Percentiles rank a stretch among this genome's conserved stretches.
phyloP scores from a whole-genome alignment of 2,888 invertebrate species.

The Drosophila histrio region DNA sequence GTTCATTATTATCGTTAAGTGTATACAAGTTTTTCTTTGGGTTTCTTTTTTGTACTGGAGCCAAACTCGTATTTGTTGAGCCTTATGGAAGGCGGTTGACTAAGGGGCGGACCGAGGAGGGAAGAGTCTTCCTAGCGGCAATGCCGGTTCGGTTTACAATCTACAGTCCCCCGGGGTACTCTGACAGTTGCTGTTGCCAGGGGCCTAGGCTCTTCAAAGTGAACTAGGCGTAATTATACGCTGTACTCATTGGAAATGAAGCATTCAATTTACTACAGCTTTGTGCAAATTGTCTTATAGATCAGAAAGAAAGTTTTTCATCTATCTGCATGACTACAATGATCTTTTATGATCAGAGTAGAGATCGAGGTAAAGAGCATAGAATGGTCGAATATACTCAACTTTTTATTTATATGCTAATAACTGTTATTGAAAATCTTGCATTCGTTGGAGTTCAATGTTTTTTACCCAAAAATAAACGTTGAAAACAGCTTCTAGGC shows the following conservation, averaged over 20 bases:
- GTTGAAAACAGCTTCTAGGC: not conserved
- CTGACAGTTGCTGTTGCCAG: slow-evolving; percentile 60
- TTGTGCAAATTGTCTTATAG: not conserved
- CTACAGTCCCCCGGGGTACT: slow-evolving; percentile 13
- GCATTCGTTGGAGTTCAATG: not conserved
- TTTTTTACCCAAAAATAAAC: not conserved
- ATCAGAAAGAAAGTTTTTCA: too few relatives aligned
- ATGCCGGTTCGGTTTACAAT: slow-evolving; percentile 26
- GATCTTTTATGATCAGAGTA: not conserved
- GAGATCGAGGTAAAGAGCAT: slow-evolving; percentile 2
- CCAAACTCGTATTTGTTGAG: slow-evolving; percentile 77
- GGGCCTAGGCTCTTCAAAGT: slow-evolving; percentile 40
- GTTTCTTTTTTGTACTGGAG: not conserved
- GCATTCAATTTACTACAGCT: not conserved
- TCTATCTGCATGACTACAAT: not conserved
- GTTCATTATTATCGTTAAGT: too few relatives aligned
- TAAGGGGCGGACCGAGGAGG: not conserved
- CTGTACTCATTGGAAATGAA: not conserved
- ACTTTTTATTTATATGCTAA: not conserved
- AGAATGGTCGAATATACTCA: not conserved
- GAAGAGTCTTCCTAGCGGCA: slow-evolving; percentile 20
- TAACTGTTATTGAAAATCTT: not conserved
- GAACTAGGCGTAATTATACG: slow-evolving; percentile 1
- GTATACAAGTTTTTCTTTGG: not conserved
- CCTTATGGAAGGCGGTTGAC: slow-evolving; percentile 51